Conservation (phyloP, 2,113 vertebrate genomes). For the Strix uralensis region DNA sequence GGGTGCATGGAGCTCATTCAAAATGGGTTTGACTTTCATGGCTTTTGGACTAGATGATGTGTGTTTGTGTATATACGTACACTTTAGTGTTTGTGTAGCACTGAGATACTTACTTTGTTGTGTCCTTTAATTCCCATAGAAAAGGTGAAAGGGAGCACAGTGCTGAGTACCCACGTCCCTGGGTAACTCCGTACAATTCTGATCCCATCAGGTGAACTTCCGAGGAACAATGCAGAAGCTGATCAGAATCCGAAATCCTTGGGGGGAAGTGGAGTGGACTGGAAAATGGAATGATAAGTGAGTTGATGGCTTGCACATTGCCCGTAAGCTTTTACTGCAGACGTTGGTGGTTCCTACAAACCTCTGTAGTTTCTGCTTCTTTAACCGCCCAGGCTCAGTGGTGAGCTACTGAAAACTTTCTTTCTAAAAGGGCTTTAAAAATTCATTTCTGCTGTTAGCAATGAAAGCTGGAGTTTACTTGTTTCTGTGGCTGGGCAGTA, state of each 20-base stretch:
- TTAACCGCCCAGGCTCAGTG: background rate
- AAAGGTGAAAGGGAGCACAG: background rate
- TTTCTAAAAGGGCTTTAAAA: background rate
- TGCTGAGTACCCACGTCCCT: background rate
- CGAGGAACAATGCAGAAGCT: conserved; percentile 84
- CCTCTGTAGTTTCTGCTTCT: background rate
- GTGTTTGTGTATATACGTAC: background rate
- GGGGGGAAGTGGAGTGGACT: conserved; percentile 97
- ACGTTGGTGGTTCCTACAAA: background rate
- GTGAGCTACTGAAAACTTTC: background rate
- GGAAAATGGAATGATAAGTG: conserved; percentile 95
- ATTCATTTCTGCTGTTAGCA: background rate
- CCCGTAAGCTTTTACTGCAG: background rate
- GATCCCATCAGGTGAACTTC: conserved; percentile 80
- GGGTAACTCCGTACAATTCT: background rate
- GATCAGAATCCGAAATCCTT: conserved; percentile 91
- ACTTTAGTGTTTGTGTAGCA: background rate
- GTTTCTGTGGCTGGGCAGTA: background rate
- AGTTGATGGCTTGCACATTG: background rate
- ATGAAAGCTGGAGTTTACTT: background rate
- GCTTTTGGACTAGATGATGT: background rate
- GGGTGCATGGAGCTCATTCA: background rate
- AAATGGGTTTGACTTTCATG: background rate
- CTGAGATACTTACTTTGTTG: accelerated
- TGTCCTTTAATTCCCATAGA: background rate